Percentiles rank a stretch among this genome's conserved stretches.
Evolutionary conservation across 2,113 vertebrate genomes (phyloP).

Genomic region (Pelodiscus sinensis): DNA sequence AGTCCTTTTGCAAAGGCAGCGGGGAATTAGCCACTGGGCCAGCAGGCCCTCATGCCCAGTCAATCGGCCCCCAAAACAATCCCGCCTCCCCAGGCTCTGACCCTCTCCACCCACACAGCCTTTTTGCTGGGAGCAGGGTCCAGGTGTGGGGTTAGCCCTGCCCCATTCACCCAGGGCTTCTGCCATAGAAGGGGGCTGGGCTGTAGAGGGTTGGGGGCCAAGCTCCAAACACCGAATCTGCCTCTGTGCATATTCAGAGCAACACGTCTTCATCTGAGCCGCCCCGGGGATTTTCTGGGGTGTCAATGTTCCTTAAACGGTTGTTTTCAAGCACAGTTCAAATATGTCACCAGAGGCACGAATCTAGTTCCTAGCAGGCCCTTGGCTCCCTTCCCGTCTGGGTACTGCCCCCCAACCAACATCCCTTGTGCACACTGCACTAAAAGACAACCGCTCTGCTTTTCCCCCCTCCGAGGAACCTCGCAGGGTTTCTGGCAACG

Average conservation of each 20-base stretch:
- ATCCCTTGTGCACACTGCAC: neutral
- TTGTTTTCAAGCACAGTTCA: neutral
- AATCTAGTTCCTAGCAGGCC: too few relatives aligned
- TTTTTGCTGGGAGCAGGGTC: too few relatives aligned
- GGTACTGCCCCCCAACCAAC: neutral
- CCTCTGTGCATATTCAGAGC: neutral
- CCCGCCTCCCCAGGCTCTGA: too few relatives aligned
- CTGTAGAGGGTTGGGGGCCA: too few relatives aligned
- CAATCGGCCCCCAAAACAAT: too few relatives aligned
- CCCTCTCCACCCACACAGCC: too few relatives aligned
- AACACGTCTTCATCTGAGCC: neutral
- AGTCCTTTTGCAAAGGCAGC: neutral
- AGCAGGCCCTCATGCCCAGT: too few relatives aligned
- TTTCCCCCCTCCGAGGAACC: accelerated
- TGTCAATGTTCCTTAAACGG: neutral
- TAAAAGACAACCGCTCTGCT: neutral
- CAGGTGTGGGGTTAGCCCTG: too few relatives aligned
- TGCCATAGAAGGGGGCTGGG: too few relatives aligned
- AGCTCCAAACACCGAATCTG: too few relatives aligned
- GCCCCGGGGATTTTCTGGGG: neutral
- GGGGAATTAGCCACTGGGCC: too few relatives aligned
- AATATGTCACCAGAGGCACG: neutral
- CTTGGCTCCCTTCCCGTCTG: accelerated
- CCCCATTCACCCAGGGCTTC: too few relatives aligned
- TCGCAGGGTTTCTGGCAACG: accelerated